Percentiles rank a stretch among this genome's conserved stretches.
These are phyloP conservation scores for Psittacara wagleri DNA, from an alignment of 2,113 vertebrate genomes.

Conservation along the genomic window DNA sequence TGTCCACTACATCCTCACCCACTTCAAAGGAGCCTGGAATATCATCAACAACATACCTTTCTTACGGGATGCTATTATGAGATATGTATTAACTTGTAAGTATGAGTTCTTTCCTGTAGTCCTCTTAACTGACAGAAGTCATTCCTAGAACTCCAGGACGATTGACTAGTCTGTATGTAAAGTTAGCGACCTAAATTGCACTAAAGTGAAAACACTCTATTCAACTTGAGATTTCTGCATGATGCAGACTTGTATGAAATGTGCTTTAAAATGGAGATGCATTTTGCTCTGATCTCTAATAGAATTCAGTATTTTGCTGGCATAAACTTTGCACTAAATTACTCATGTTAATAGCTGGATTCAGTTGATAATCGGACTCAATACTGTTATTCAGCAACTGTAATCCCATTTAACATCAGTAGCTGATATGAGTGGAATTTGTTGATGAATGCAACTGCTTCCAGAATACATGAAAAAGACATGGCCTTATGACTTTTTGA, in stretches of 20 bases:
- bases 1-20: conserved; percentile 92
- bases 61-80: conserved; percentile 87
- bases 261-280: neutral
- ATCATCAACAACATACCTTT: conserved; percentile 93
- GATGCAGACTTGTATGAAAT: neutral
- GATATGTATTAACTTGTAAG: conserved; percentile 94
- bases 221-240: neutral
- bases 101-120: neutral
- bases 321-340: neutral
- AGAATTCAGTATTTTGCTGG: neutral
- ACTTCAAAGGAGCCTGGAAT: conserved; percentile 91
- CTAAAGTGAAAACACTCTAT: neutral
- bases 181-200: neutral
- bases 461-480: neutral
- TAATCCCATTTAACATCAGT: neutral
- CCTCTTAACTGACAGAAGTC: neutral
- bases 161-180: neutral
- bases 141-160: neutral
- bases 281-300: neutral
- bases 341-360: neutral
- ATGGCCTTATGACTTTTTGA: neutral
- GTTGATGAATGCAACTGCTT: neutral
- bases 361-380: neutral
- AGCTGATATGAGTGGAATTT: neutral
- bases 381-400: neutral